Percentiles rank a stretch among this genome's conserved stretches.
phyloP scores from a whole-genome alignment of 2,888 invertebrate genomes.

The Cephonodes hylas region DNA sequence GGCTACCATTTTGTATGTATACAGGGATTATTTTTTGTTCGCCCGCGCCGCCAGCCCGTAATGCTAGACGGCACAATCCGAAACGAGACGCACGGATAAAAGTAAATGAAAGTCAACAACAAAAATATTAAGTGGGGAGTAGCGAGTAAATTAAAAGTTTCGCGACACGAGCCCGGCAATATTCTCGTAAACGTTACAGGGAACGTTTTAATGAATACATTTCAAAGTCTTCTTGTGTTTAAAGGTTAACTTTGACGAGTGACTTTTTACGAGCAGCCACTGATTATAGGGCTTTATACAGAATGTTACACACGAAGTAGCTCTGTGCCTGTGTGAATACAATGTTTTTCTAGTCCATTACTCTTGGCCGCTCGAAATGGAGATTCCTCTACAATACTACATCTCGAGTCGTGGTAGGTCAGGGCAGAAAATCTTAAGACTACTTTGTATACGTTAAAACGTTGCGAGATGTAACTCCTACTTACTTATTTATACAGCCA shows the following conservation, averaged over 20 bases:
- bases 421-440: no score
- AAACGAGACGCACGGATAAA: not conserved
- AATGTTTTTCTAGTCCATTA: no score
- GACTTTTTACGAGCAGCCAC: not conserved
- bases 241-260: not conserved
- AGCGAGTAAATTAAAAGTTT: conserved; percentile 1
- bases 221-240: not conserved
- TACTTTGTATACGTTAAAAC: no score
- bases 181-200: not conserved
- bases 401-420: no score
- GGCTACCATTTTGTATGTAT: not conserved
- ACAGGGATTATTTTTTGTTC: not conserved
- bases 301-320: not conserved
- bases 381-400: no score
- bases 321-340: no score
- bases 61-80: not conserved
- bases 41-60: not conserved
- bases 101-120: conserved; percentile 5
- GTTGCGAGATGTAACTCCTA: no score
- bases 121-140: conserved; percentile 11
- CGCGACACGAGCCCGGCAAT: not conserved
- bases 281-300: not conserved
- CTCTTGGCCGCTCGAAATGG: no score
- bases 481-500: no score
- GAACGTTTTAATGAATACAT: not conserved